Evolutionary conservation across 2,888 invertebrate species (phyloP), one percentile per base, ranked within the genome.

Genomic region (Coelogynopora nodosa): DNA sequence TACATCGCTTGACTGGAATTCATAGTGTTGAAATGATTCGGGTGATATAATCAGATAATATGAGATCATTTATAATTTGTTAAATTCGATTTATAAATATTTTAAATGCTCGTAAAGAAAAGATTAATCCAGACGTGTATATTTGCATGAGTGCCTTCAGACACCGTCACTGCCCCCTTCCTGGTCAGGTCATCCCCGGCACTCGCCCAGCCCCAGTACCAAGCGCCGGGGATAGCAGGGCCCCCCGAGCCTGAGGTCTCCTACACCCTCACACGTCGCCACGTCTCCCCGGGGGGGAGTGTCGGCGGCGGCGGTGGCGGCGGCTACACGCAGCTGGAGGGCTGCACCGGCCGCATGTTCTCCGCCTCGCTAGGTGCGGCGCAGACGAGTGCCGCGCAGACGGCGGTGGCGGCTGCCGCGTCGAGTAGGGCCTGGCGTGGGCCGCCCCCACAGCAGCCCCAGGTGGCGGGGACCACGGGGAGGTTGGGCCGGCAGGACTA

Each of bases 281-380:
- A 49, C 49, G 49, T 49, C 10, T 49, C 49, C 49, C 49, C 49
- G 18, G 49, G 5, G 10, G n/a, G n/a, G n/a, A n/a, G n/a, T n/a
- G n/a, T n/a, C n/a, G n/a, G n/a, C n/a, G n/a, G n/a, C n/a, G n/a
- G n/a, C n/a, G n/a, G n/a, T n/a, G 49, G 49, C 18, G 18, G 18
- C 2, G 74, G 74, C 27, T 74, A 74, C 74, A 74, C 74, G 2
- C 74, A 74, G 23, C 74, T 74, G 10, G 74, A 74, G 74, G 74
- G 74, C 74, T 74, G 74, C 23, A 74, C 74, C 2, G 74, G 74
- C 23, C 74, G 74, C 74, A 2, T 74, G 2, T 74, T 74, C 23
- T 74, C 74, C 10, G 74, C 23, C 23, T 2, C 74, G 5, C 5
- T 74, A 26, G 74, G 74, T 23, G 74, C 10, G 2, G 18, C 74